Evolutionary conservation across 2,797 vertebrate species (phyloP), one percentile per base, ranked within the genome.

Genomic region (Agapornis canus): DNA sequence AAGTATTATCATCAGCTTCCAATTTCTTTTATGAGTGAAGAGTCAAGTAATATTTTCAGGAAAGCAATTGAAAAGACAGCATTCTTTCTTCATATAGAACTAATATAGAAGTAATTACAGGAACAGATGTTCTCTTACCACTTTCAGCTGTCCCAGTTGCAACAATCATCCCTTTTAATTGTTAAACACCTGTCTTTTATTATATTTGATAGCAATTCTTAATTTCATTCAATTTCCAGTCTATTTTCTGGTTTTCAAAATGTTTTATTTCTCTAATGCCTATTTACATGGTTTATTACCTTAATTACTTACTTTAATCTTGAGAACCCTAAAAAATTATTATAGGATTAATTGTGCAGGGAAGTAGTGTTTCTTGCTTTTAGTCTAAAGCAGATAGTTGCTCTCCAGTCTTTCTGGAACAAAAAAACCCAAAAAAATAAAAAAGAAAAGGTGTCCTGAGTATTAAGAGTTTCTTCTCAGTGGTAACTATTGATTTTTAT

Each of bases 181-280:
- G 89, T 60, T 89, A 82, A 97, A 95, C 97, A 97, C 94, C 94
- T 98, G 96, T 92, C 89, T 96, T 96, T 93, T 96, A 95, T 95
- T 97, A 94, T 81, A 86, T 92, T 95, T 92, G 31, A 89, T 86
- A 89, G 43, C 15, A 93, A 82, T 91, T 93, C 66, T 93, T 96
- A 94, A 97, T 96, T 95, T 90, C 3, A 81, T 95, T 94, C 93
- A 72, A 82, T 92, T 97, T 73, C 35, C 29, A 63, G 11, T 66
- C 51, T 81, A 29, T 95, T 91, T 87, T 61, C 31, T 37, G 52
- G 69, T 83, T 94, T 97, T 92, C 21, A 51, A 89, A 84, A 80
- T 68, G 20, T 78, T 96, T 92, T 93, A 79, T 87, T 94, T 95
- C 82, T 94, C 75, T 86, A 94, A 95, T 96, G 87, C 14, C 70